Conservation (phyloP, 2,888 invertebrate genomes). For the Nemoura dubitans region DNA sequence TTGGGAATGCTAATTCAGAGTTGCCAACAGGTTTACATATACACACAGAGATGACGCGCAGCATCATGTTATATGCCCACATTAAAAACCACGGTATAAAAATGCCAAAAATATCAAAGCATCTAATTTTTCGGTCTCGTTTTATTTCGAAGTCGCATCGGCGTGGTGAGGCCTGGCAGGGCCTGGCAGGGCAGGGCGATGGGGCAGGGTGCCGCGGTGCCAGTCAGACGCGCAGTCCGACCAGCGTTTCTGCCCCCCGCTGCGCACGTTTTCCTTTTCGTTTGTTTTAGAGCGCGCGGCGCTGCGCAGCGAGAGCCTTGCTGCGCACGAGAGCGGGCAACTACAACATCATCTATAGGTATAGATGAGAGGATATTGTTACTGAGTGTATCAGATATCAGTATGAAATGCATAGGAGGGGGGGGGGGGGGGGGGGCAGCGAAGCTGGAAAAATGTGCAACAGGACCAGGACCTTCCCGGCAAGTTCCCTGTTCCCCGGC, state of each 20-base stretch:
- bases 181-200: too few species aligned
- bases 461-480: too few species aligned
- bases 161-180: too few species aligned
- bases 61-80: background rate
- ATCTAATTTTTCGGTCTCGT: background rate
- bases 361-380: too few species aligned
- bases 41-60: background rate
- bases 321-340: background rate
- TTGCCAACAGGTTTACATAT: background rate
- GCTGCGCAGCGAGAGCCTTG: background rate
- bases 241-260: background rate
- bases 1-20: too few species aligned
- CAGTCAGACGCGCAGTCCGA: background rate
- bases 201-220: background rate
- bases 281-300: background rate
- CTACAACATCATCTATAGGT: too few species aligned
- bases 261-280: background rate
- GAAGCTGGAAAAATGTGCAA: too few species aligned
- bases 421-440: too few species aligned
- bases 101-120: constrained; percentile 12
- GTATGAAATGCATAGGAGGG: too few species aligned
- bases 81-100: background rate
- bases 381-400: too few species aligned
- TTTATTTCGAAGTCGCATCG: background rate
- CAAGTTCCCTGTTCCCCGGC: too few species aligned